These are phyloP conservation scores for Graphium colonna DNA, from an alignment of 2,888 invertebrate species.

Conservation along the genomic window DNA sequence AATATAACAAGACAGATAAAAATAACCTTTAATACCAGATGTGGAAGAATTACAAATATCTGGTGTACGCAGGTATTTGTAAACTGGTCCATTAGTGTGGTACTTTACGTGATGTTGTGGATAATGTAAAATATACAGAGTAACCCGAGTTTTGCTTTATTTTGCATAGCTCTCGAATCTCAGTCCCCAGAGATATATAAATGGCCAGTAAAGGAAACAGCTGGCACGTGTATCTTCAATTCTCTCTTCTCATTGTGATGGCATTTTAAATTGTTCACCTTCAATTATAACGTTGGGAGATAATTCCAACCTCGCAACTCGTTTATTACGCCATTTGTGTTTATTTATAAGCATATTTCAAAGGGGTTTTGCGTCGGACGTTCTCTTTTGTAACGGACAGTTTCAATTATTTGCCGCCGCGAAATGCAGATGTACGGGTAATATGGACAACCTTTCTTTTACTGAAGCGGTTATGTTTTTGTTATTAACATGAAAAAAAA, in stretches of 20 bases:
- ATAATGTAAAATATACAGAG: no score
- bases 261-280: not conserved
- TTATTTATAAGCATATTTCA: not conserved
- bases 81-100: no score
- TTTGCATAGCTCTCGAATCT: no score
- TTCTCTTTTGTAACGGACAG: not conserved
- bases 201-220: no score
- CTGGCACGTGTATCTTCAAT: no score
- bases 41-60: no score
- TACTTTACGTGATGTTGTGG: no score
- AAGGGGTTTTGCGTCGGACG: not conserved
- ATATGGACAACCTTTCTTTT: not conserved
- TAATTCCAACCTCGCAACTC: slow-evolving; percentile 11
- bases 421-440: not conserved
- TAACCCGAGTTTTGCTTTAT: no score
- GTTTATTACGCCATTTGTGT: not conserved
- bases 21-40: no score
- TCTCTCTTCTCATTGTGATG: not conserved
- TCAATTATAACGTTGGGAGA: slow-evolving; percentile 3
- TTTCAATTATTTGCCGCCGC: not conserved
- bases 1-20: no score
- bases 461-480: not conserved
- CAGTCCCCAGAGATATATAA: no score
- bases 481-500: not conserved
- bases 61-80: no score